phyloP scores from a whole-genome alignment of 2,113 vertebrate species.

The Cyphomyrus discorhynchus region DNA sequence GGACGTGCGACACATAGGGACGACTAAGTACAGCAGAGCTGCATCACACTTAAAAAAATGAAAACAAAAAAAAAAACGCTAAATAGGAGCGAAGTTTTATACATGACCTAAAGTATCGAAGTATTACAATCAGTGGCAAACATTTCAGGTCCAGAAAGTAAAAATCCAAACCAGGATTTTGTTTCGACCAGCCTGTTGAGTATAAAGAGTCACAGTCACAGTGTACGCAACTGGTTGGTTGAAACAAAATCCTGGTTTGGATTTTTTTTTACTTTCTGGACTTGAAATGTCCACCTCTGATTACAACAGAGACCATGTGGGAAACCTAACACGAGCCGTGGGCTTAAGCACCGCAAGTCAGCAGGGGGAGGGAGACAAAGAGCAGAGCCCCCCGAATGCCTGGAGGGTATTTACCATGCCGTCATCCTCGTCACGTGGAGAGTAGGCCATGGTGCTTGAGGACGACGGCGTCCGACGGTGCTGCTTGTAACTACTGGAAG shows the following conservation, averaged over 20 bases:
- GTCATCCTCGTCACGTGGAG: constrained; percentile 86
- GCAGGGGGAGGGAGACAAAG: not conserved
- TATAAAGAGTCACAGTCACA: too few species aligned
- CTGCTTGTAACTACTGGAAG: constrained; percentile 78
- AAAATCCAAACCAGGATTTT: too few species aligned
- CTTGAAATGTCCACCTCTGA: too few species aligned
- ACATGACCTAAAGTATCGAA: not conserved
- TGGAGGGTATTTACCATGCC: constrained; percentile 72
- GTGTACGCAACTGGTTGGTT: too few species aligned
- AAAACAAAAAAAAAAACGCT: not conserved
- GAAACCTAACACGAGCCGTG: not conserved
- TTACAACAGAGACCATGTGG: not conserved
- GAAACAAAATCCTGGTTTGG: too few species aligned
- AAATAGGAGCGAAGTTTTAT: not conserved
- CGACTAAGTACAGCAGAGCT: not conserved
- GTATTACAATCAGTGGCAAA: not conserved
- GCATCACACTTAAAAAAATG: not conserved
- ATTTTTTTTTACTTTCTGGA: too few species aligned
- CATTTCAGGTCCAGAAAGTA: too few species aligned
- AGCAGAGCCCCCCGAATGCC: not conserved
- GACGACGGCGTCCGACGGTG: constrained; percentile 90
- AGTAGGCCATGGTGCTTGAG: constrained; percentile 87
- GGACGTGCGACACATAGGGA: not conserved
- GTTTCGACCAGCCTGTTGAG: too few species aligned
- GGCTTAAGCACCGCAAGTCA: not conserved